Conservation (phyloP, 1,140 invertebrate genomes). For the Drosophila bifasciata region DNA sequence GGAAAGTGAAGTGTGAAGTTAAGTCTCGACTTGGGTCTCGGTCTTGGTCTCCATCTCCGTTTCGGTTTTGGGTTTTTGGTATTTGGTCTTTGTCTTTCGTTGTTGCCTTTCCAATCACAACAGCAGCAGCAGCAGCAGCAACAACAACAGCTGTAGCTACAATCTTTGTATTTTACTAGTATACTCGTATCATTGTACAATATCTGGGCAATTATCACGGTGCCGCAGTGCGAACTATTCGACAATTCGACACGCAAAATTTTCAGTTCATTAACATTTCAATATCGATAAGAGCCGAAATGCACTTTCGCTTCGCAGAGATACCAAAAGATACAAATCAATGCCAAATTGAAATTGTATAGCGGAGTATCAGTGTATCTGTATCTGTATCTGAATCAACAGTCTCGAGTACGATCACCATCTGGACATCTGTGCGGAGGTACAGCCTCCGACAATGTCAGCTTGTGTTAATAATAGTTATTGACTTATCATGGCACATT, state of each 20-base stretch:
- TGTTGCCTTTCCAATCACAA: slow-evolving; percentile 64
- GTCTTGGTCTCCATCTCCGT: slow-evolving; percentile 6
- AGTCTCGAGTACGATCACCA: slow-evolving; percentile 9
- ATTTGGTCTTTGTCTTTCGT: slow-evolving; percentile 29
- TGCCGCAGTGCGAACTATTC: slow-evolving; percentile 47
- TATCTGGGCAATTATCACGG: slow-evolving; percentile 56
- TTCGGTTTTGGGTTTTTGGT: neutral
- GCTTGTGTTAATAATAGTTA: slow-evolving; percentile 68
- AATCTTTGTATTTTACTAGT: slow-evolving; percentile 54
- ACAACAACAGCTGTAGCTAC: neutral
- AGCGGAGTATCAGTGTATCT: slow-evolving; percentile 19
- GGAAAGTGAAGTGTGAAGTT: slow-evolving; percentile 73
- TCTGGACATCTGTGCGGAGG: slow-evolving; percentile 15
- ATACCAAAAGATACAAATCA: slow-evolving; percentile 27
- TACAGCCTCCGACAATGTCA: slow-evolving; percentile 17
- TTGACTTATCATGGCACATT: slow-evolving; percentile 77
- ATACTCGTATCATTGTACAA: slow-evolving; percentile 50
- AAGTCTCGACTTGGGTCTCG: slow-evolving; percentile 48
- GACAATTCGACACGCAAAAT: slow-evolving; percentile 76
- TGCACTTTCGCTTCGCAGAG: slow-evolving; percentile 64
- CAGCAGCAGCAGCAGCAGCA: slow-evolving; percentile 30
- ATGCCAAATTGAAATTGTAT: slow-evolving; percentile 45
- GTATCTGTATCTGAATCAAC: slow-evolving; percentile 32
- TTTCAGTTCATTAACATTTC: slow-evolving; percentile 79
- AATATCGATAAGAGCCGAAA: slow-evolving; percentile 63